Base-by-base conservation (phyloP, 2,888 invertebrate genomes). In the Baccha elongata region DNA sequence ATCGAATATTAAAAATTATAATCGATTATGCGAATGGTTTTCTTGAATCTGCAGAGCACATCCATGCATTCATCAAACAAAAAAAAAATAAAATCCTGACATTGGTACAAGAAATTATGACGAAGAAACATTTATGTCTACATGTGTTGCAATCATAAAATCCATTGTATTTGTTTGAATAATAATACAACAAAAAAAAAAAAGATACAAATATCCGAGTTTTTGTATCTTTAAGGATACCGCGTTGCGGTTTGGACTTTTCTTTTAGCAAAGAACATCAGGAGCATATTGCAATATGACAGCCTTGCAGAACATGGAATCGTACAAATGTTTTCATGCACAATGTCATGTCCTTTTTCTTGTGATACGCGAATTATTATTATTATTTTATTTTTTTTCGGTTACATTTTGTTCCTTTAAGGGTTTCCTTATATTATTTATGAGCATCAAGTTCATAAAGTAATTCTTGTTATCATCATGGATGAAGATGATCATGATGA, bases 1-100 rank as follows among this genome's bases (percentile, higher is more conserved):
- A 88, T 88, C 89, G 90, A 90, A 90, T 90, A 90, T 90, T 90
- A 90, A 90, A 90, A 90, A 90, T 89, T 89, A 90, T 90, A 90
- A 90, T 90, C 90, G 90, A 90, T 89, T 89, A 89, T 89, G 87
- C 76, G 76, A 85, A 75, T 76, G 84, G 58, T 40, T 48, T 52
- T 58, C 58, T 23, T 26, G 42, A 23, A n/a, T n/a, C 17, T 32
- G 44, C 40, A 21, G 53, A 10, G 19, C 32, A 17, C 5, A 32
- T 6, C 32, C 10, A 19, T 53, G 23, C 23, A 3, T 5, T 23
- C 23, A 3, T 23, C 23, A 3, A 23, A 29, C 29, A 29, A 60
- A 29, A 44, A 58, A 58, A 37, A 23, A 1, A 3, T 11, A 58
- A n/a, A n/a, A n/a, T n/a, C n/a, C n/a, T n/a, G n/a, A 44, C 60